These are phyloP conservation scores for Steatornis caripensis DNA, from an alignment of 2,113 vertebrate genomes.

Conservation along the genomic window DNA sequence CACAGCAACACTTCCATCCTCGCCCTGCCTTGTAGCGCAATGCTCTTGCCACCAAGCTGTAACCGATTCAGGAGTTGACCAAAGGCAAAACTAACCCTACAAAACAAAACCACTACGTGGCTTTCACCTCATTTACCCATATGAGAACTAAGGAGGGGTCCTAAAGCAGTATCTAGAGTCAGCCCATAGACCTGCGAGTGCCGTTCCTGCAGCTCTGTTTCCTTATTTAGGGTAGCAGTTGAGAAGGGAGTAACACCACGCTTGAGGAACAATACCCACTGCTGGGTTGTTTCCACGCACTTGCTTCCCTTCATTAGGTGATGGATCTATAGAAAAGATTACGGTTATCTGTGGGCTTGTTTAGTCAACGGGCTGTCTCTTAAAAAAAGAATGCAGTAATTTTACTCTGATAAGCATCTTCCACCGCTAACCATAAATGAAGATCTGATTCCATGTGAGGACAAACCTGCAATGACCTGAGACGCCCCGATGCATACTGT, in stretches of 20 bases:
- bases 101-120: background rate
- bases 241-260: background rate
- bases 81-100: background rate
- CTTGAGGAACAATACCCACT: background rate
- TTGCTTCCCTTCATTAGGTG: background rate
- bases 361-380: background rate
- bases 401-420: background rate
- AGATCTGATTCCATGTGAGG: background rate
- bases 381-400: background rate
- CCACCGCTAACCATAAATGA: background rate
- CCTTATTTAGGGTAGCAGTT: background rate
- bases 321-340: background rate
- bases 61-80: background rate
- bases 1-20: background rate
- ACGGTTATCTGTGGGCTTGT: background rate
- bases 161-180: background rate
- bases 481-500: fast-evolving
- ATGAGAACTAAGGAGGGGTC: background rate
- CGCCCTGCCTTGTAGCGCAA: background rate
- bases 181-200: fast-evolving
- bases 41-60: background rate
- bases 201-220: background rate
- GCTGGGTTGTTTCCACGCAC: background rate
- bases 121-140: background rate
- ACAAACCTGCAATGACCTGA: background rate